Percentiles rank a stretch among this genome's conserved stretches.
phyloP scores from a whole-genome alignment of 1,140 invertebrate species.

The Lordiphosa mommai region DNA sequence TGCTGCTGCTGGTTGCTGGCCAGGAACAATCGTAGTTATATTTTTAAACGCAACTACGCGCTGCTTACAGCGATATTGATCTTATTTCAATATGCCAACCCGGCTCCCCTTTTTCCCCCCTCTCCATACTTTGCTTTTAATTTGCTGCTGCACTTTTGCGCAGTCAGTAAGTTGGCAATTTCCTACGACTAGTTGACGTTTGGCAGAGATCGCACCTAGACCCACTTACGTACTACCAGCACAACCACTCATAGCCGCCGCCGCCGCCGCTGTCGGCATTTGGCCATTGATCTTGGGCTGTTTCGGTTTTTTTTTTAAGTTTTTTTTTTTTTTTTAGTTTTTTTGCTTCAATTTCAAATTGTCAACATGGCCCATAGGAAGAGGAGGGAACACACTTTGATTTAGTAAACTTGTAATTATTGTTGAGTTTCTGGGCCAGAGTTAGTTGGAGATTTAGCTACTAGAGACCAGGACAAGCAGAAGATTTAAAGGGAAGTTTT shows the following conservation, averaged over 20 bases:
- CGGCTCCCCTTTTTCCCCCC: conserved; percentile 1
- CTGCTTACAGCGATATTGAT: conserved; percentile 71
- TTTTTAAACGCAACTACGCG: conserved; percentile 73
- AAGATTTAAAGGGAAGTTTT: no score
- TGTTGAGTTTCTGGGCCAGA: no score
- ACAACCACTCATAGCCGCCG: no score
- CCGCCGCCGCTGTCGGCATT: not conserved
- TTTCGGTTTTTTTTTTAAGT: not conserved
- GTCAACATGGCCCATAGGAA: not conserved
- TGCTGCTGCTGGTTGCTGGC: conserved; percentile 18
- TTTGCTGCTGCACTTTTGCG: conserved; percentile 53
- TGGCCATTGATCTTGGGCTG: conserved; percentile 7
- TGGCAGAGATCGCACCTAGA: no score
- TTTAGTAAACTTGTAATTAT: no score
- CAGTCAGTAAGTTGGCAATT: no score
- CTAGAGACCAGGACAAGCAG: no score
- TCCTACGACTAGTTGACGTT: no score
- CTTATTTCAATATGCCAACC: conserved; percentile 73
- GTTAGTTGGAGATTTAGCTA: no score
- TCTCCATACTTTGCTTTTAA: conserved; percentile 45
- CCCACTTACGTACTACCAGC: no score
- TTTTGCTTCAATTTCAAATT: not conserved
- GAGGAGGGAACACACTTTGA: not conserved
- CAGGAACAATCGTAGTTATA: conserved; percentile 64
- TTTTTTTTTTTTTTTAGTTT: no score